These are phyloP conservation scores for Zosterops lateralis DNA, from an alignment of 2,113 vertebrate genomes.

Conservation along the genomic window DNA sequence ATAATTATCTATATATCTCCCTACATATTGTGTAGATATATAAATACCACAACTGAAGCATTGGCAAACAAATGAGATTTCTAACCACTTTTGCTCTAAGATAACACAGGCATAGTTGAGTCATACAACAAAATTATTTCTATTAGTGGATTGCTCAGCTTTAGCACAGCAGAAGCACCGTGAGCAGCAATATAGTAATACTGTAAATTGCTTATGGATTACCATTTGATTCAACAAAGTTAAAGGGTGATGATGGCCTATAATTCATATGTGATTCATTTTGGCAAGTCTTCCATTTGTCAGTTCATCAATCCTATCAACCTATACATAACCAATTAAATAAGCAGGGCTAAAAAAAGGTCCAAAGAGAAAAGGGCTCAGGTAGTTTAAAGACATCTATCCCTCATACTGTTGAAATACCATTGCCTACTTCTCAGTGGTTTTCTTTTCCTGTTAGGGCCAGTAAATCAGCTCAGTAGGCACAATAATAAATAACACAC, in stretches of 20 bases:
- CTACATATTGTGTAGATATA: not conserved
- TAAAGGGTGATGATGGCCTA: slow-evolving; percentile 9
- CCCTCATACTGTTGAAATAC: not conserved
- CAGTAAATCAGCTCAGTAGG: not conserved
- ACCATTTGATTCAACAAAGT: slow-evolving; percentile 41
- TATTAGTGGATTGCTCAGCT: not conserved
- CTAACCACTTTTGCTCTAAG: not conserved
- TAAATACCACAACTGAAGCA: not conserved
- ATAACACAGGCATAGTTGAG: not conserved
- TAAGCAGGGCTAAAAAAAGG: not conserved
- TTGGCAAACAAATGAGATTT: not conserved
- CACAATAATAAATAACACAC: not conserved
- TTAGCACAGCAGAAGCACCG: not conserved
- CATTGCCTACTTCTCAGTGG: not conserved
- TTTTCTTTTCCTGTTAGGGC: not conserved
- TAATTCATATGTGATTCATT: slow-evolving; percentile 26
- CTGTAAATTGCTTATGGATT: slow-evolving; percentile 38
- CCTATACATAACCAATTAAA: not conserved
- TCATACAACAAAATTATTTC: not conserved
- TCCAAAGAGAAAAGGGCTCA: not conserved
- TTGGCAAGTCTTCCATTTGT: slow-evolving; percentile 2
- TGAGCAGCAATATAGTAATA: not conserved
- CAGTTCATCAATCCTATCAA: not conserved
- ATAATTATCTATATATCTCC: not conserved
- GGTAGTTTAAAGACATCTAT: not conserved